These are phyloP conservation scores for Anadara kagoshimensis DNA, from an alignment of 1,140 invertebrate species.

Conservation along the genomic window DNA sequence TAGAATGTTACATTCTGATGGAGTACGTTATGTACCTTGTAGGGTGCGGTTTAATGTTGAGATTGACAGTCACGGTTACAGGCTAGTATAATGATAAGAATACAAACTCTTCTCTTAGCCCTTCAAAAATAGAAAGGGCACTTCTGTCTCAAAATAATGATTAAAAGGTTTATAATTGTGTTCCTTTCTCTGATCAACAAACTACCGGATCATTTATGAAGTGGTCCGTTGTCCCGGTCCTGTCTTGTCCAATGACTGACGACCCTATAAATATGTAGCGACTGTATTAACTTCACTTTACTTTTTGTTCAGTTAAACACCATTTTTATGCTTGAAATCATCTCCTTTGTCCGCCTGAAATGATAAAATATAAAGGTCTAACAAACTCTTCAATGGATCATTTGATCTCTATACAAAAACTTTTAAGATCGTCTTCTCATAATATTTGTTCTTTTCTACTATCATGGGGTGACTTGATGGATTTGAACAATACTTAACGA, in stretches of 20 bases:
- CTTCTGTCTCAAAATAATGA: slow-evolving; percentile 2
- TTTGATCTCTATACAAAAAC: slow-evolving; percentile 33
- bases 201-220: background rate
- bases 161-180: background rate
- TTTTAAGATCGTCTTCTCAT: slow-evolving; percentile 33
- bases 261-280: slow-evolving; percentile 2
- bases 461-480: no score
- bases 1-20: no score
- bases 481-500: no score
- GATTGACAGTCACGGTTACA: no score
- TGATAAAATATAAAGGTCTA: slow-evolving; percentile 17
- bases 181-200: slow-evolving; percentile 12
- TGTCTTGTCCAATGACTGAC: slow-evolving; percentile 7
- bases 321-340: slow-evolving; percentile 32
- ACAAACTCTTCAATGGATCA: slow-evolving; percentile 23
- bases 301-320: slow-evolving; percentile 37
- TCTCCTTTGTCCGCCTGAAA: slow-evolving; percentile 25
- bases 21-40: no score
- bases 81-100: background rate
- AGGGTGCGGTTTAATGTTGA: no score
- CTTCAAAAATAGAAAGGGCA: slow-evolving; percentile 6
- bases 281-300: slow-evolving; percentile 29
- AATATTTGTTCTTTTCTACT: slow-evolving; percentile 30
- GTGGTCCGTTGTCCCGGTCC: background rate
- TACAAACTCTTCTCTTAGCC: background rate